Conservation (phyloP, 1,140 invertebrate species). For the Zaprionus africanus region DNA sequence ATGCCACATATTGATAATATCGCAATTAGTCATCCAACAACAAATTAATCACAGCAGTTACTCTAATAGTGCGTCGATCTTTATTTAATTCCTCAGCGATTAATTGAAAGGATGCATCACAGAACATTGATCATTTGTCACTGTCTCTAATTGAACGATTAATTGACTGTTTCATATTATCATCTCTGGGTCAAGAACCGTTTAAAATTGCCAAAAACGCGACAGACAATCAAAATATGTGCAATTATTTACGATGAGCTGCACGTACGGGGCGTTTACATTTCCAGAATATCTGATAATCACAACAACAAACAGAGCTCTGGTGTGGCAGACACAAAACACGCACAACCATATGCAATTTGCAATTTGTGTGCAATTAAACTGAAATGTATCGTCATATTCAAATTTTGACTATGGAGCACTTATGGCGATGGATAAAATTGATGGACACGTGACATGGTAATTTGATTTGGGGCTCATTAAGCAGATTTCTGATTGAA, state of each 20-base stretch:
- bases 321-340: not conserved
- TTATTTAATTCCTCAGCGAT: not conserved
- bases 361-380: slow-evolving; percentile 28
- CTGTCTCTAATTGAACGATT: slow-evolving; percentile 10
- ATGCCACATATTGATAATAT: not conserved
- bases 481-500: not conserved
- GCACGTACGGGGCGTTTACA: slow-evolving; percentile 18
- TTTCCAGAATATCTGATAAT: slow-evolving; percentile 6
- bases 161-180: slow-evolving; percentile 10
- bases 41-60: not conserved
- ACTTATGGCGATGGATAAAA: not conserved
- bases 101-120: slow-evolving; percentile 7
- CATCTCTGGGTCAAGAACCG: slow-evolving; percentile 15
- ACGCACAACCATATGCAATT: slow-evolving; percentile 23
- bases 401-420: slow-evolving; percentile 6
- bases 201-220: slow-evolving; percentile 23
- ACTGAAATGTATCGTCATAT: slow-evolving; percentile 19
- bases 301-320: not conserved
- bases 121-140: slow-evolving; percentile 10
- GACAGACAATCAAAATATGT: slow-evolving; percentile 9
- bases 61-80: not conserved
- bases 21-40: not conserved
- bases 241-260: slow-evolving; percentile 28
- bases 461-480: slow-evolving; percentile 5
- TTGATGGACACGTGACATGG: slow-evolving; percentile 2